A percentile compares a stretch with the other conserved stretches of the same genome.
These are phyloP conservation scores for Lasioglossum vierecki DNA, from an alignment of 2,888 invertebrate genomes.

Conservation along the genomic window DNA sequence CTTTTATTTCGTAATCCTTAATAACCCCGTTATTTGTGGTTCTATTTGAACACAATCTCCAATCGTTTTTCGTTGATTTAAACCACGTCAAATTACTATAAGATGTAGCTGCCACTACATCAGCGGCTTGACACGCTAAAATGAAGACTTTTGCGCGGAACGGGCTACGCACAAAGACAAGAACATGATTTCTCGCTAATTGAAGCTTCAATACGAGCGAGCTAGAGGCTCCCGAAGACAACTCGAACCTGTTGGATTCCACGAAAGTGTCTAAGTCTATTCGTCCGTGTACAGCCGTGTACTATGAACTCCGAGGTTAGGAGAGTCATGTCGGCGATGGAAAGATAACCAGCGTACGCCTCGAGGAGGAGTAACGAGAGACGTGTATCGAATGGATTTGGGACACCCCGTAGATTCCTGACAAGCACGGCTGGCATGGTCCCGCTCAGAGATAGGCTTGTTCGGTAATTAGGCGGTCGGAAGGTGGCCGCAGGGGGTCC, in stretches of 20 bases:
- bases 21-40: no score
- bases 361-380: background rate
- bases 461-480: constrained; percentile 79
- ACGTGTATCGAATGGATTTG: constrained; percentile 16
- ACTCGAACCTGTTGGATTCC: constrained; percentile 1
- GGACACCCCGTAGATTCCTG: constrained; percentile 69
- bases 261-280: background rate
- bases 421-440: constrained; percentile 54
- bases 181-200: constrained; percentile 8
- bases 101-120: background rate
- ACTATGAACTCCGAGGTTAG: background rate
- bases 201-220: constrained; percentile 3
- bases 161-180: background rate
- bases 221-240: background rate
- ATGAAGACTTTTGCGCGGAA: background rate
- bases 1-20: no score
- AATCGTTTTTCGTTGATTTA: background rate
- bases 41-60: no score
- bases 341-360: background rate
- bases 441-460: constrained; percentile 73
- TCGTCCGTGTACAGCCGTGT: background rate
- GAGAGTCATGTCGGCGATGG: background rate
- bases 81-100: background rate
- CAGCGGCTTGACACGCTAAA: background rate
- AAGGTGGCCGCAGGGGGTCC: constrained; percentile 76